Evolutionary conservation across 2,888 invertebrate genomes (phyloP).

Genomic region (Ramazzottius varieornatus): DNA sequence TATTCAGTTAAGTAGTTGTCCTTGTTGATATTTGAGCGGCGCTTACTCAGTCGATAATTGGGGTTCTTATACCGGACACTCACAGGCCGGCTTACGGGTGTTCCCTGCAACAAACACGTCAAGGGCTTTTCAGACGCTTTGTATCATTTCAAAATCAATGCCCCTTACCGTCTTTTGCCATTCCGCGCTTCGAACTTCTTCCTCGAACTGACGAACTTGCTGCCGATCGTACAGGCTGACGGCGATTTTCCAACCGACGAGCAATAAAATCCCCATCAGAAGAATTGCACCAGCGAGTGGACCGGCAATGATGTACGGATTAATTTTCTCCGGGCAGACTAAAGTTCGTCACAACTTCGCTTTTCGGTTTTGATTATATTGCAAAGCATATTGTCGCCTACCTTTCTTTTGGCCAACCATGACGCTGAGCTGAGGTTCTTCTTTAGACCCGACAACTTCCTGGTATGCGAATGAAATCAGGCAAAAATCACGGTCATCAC

Average conservation of each 20-base stretch:
- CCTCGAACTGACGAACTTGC: slow-evolving; percentile 29
- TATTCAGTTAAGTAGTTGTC: too few species aligned
- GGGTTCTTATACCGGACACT: not conserved
- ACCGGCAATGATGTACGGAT: slow-evolving; percentile 21
- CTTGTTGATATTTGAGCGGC: too few species aligned
- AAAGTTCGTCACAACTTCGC: slow-evolving; percentile 5
- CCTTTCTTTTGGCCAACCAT: too few species aligned
- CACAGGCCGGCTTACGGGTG: not conserved
- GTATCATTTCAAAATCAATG: not conserved
- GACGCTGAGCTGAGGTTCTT: too few species aligned
- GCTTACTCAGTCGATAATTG: not conserved
- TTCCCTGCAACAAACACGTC: not conserved
- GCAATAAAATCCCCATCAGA: slow-evolving; percentile 26
- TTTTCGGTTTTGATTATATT: too few species aligned
- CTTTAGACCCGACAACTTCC: not conserved
- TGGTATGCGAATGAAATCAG: not conserved
- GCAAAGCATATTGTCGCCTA: too few species aligned
- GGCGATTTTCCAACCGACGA: slow-evolving; percentile 28
- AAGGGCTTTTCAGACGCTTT: not conserved
- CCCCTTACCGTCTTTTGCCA: slow-evolving; percentile 19
- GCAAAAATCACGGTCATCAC: not conserved
- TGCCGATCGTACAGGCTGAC: slow-evolving; percentile 27
- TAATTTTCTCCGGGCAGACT: slow-evolving; percentile 20
- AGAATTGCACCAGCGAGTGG: slow-evolving; percentile 29
- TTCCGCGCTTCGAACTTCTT: slow-evolving; percentile 26